These are phyloP conservation scores for Sinotaia quadrata DNA, from an alignment of 2,888 invertebrate genomes.

Conservation along the genomic window DNA sequence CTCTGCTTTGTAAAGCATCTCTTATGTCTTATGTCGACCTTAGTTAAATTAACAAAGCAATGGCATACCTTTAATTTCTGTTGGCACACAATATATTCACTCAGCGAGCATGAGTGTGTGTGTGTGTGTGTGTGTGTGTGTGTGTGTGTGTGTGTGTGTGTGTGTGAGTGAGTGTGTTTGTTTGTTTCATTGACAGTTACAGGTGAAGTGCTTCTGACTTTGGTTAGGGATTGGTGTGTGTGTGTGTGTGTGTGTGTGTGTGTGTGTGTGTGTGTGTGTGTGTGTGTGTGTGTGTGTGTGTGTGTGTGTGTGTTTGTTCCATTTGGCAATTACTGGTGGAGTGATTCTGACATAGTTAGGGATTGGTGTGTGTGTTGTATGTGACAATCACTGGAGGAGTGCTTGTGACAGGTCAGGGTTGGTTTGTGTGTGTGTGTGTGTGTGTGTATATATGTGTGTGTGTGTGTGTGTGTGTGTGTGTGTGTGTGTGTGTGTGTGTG, in stretches of 20 bases:
- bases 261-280: neutral
- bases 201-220: neutral
- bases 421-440: constrained; percentile 2
- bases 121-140: constrained; percentile 15
- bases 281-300: neutral
- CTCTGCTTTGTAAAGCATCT: neutral
- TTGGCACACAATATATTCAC: no score
- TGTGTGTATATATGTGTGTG: constrained; percentile 13
- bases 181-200: neutral
- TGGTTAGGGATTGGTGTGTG: no score
- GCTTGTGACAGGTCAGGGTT: no score
- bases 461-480: constrained; percentile 15
- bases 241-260: neutral
- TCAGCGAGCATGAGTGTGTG: neutral
- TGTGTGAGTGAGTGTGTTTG: neutral
- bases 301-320: neutral
- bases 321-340: neutral
- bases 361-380: no score
- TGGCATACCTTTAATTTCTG: no score
- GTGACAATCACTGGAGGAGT: no score
- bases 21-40: no score
- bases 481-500: constrained; percentile 8
- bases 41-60: no score
- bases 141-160: constrained; percentile 9
- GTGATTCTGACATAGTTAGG: no score